Base-by-base conservation (phyloP, 2,888 invertebrate genomes). In the Buathra laborator region DNA sequence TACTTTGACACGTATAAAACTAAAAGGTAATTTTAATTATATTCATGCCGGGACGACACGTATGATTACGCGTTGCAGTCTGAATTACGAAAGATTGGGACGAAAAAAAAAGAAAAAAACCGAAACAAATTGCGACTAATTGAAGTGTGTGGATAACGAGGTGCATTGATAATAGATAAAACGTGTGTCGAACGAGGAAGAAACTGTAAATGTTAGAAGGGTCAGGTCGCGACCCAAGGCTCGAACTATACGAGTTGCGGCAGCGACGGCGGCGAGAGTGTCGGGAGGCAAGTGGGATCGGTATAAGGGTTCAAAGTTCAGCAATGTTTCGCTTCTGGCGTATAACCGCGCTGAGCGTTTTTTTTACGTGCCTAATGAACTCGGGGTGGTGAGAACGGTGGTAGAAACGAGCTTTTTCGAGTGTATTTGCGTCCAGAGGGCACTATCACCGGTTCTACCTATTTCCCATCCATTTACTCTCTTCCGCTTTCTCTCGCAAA, bases 91-190 rank as follows among this genome's bases (percentile, higher is more conserved):
- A 32, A 62, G 7, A 12, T 62, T 7, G 32, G 1, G 24, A 7
- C 29, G 14, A 29, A 9, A 29, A n/a, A 14, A 32, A 12, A 14
- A 14, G n/a, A 12, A 14, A 14, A 32, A 14, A 62, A 32, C 19
- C 24, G 24, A 24, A 56, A 56, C 24, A 14, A 6, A 62, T 62
- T 29, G 62, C 29, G 6, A 32, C 62, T 62, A 92, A 92, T 92
- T 91, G 90, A 91, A 91, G 90, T 88, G 89, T 88, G 90, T 87
- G 89, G 89, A 91, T 92, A 90, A 91, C 88, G 89, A 70, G 48
- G 88, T 86, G 89, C 88, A 90, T 87, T 89, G 87, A 90, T 51
- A 70, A 76, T 76, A 14, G 68, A 81, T 14, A 37, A 5, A 14
- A 14, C 48, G 59, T 37, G 48, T 70, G 37, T 68, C 24, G 44